phyloP scores from a whole-genome alignment of 2,113 vertebrate genomes.

The Actenoides lindsayi region DNA sequence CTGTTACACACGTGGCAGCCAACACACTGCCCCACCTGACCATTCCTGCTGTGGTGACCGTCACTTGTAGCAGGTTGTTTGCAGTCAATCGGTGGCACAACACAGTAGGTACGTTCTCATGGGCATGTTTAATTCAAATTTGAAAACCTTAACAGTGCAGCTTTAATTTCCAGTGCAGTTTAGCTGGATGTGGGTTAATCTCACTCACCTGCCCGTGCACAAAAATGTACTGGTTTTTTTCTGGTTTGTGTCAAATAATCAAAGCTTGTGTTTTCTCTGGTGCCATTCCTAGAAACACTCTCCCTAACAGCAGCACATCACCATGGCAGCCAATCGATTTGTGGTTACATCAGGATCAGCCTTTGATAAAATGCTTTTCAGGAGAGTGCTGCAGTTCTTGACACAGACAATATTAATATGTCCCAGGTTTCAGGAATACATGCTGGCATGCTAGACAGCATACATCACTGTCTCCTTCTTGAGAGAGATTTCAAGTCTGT shows the following conservation, averaged over 20 bases:
- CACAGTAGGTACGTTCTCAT: conserved; percentile 88
- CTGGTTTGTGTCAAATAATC: conserved; percentile 9
- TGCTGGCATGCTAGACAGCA: background rate
- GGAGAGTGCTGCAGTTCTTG: background rate
- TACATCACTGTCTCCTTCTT: background rate
- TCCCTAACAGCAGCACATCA: background rate
- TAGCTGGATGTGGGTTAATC: background rate
- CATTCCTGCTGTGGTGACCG: conserved; percentile 92
- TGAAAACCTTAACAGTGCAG: background rate
- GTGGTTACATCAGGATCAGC: background rate
- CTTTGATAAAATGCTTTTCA: background rate
- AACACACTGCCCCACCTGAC: conserved; percentile 96
- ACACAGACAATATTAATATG: background rate
- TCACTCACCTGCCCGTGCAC: background rate
- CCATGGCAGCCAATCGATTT: conserved; percentile 24
- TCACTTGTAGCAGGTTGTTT: conserved; percentile 96
- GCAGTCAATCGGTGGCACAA: conserved; percentile 99
- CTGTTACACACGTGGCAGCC: conserved; percentile 95
- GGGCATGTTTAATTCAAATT: background rate
- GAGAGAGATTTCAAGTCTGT: background rate
- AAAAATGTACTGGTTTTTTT: background rate
- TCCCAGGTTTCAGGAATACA: background rate
- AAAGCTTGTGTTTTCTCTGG: conserved; percentile 6
- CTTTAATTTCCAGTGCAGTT: background rate
- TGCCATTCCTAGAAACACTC: conserved; percentile 6